Conservation (phyloP, 2,888 invertebrate genomes). For the Catocala sponsa region DNA sequence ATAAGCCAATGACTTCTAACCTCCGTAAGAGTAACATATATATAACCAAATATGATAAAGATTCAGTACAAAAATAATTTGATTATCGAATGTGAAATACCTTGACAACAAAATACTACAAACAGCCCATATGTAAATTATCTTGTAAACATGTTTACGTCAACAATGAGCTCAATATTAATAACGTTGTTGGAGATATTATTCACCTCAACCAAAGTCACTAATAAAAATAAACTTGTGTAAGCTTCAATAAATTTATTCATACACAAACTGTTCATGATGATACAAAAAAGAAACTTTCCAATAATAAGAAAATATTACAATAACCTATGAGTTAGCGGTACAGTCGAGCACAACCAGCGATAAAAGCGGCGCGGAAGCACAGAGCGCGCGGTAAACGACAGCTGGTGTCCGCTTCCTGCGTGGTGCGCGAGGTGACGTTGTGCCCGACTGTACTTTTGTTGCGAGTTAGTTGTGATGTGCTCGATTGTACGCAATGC, state of each 20-base stretch:
- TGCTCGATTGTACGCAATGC: conserved; percentile 29
- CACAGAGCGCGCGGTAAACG: conserved; percentile 55
- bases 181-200: no score
- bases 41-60: no score
- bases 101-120: no score
- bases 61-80: no score
- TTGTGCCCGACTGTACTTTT: conserved; percentile 49
- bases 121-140: no score
- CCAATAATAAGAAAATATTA: conserved; percentile 41
- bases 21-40: no score
- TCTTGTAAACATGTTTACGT: no score
- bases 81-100: no score
- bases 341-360: conserved; percentile 40
- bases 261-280: background rate
- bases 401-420: conserved; percentile 63
- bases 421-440: conserved; percentile 47
- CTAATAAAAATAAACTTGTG: background rate
- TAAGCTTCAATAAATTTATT: conserved; percentile 5
- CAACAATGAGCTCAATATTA: no score
- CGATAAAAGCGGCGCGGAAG: conserved; percentile 54
- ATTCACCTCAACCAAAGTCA: no score
- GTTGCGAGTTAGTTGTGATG: conserved; percentile 36
- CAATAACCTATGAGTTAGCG: conserved; percentile 32
- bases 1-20: no score
- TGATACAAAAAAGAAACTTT: conserved; percentile 26